Conservation (phyloP, 2,888 invertebrate species). For the Allacma fusca region DNA sequence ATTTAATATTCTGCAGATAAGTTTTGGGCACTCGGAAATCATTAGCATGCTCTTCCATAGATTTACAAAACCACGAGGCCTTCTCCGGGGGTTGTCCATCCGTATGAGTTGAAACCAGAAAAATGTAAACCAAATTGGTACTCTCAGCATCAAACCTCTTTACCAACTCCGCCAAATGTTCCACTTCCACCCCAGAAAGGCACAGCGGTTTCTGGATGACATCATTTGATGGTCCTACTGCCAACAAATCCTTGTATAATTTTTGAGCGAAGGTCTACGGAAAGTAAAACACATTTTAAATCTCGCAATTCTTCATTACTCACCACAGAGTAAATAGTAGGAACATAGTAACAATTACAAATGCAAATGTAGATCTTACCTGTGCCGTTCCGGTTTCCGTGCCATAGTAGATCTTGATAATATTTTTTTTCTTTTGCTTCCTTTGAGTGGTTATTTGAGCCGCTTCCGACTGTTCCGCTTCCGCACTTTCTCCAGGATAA, state of each 20-base stretch:
- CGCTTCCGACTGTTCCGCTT: slow-evolving; percentile 21
- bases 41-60: slow-evolving; percentile 67
- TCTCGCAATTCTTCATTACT: background rate
- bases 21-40: slow-evolving; percentile 68
- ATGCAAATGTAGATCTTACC: slow-evolving; percentile 49
- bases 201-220: slow-evolving; percentile 13
- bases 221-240: slow-evolving; percentile 32
- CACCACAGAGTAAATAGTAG: no score
- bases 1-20: slow-evolving; percentile 65
- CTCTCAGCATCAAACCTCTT: no score
- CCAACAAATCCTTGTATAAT: slow-evolving; percentile 43
- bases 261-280: slow-evolving; percentile 51
- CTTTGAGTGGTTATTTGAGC: slow-evolving; percentile 1
- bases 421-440: slow-evolving; percentile 35
- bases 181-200: slow-evolving; percentile 51
- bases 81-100: slow-evolving; percentile 67
- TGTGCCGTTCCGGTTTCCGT: slow-evolving; percentile 63
- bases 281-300: slow-evolving; percentile 16
- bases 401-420: slow-evolving; percentile 62
- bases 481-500: slow-evolving; percentile 10
- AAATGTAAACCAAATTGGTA: slow-evolving; percentile 61
- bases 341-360: background rate
- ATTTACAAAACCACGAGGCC: slow-evolving; percentile 67
- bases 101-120: slow-evolving; percentile 68
- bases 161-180: slow-evolving; percentile 48